These are phyloP conservation scores for Ptilodon capucinus DNA, from an alignment of 2,888 invertebrate genomes.

Conservation along the genomic window DNA sequence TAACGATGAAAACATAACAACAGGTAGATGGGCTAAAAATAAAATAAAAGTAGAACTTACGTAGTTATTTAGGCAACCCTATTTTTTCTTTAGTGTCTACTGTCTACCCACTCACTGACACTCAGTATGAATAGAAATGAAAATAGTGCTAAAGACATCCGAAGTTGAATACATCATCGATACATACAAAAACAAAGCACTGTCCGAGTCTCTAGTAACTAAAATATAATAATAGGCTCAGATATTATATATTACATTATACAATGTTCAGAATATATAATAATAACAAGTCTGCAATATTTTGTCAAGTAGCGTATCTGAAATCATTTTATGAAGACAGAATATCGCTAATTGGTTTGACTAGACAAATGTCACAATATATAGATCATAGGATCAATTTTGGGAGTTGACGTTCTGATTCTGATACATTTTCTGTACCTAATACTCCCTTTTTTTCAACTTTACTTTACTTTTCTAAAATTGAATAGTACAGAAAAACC, in stretches of 20 bases:
- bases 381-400: no score
- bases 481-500: not conserved
- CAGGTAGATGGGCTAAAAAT: not conserved
- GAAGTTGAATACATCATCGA: not conserved
- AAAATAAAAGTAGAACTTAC: not conserved
- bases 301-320: no score
- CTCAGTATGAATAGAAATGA: constrained; percentile 19
- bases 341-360: no score
- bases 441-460: no score
- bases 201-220: not conserved
- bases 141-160: constrained; percentile 13
- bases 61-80: constrained; percentile 13
- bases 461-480: no score
- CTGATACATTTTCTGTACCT: no score
- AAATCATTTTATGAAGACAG: no score
- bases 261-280: no score
- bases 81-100: constrained; percentile 12
- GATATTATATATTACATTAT: not conserved
- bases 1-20: not conserved
- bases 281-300: no score
- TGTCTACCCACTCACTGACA: constrained; percentile 21
- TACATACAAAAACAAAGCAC: not conserved
- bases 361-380: no score
- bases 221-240: not conserved
- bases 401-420: no score